Conservation (phyloP, 2,113 vertebrate species). For the Cacatua alba region DNA sequence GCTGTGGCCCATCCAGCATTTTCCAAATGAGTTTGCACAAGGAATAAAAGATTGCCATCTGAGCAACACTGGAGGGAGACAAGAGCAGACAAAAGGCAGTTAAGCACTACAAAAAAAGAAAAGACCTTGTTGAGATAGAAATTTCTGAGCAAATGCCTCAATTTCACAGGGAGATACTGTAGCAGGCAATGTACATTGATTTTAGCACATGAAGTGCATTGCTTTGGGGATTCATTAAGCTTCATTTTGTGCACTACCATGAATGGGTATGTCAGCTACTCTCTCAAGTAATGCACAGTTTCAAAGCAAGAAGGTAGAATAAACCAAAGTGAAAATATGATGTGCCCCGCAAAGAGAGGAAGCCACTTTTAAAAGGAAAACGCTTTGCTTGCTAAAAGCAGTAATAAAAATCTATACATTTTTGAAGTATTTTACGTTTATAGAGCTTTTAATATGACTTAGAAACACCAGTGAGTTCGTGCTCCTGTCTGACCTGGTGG, state of each 20-base stretch:
- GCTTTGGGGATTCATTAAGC: slow-evolving; percentile 42
- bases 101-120: slow-evolving; percentile 48
- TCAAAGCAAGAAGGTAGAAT: slow-evolving; percentile 13
- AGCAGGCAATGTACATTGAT: slow-evolving; percentile 53
- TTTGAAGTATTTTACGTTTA: neutral
- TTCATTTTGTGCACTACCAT: slow-evolving; percentile 26
- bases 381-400: slow-evolving; percentile 23
- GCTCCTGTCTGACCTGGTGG: neutral
- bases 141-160: slow-evolving; percentile 60
- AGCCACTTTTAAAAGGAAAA: neutral
- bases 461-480: neutral
- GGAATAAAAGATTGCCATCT: slow-evolving; percentile 59
- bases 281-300: slow-evolving; percentile 22
- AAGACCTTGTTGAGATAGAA: slow-evolving; percentile 63
- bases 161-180: slow-evolving; percentile 52
- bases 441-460: neutral
- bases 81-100: slow-evolving; percentile 62
- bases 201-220: slow-evolving; percentile 49
- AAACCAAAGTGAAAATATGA: slow-evolving; percentile 8
- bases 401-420: neutral
- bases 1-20: slow-evolving; percentile 51
- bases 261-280: slow-evolving; percentile 41
- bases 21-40: slow-evolving; percentile 67
- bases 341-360: neutral
- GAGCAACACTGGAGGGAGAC: slow-evolving; percentile 54